phyloP scores from a whole-genome alignment of 2,113 vertebrate genomes.

The Dissostichus mawsoni region DNA sequence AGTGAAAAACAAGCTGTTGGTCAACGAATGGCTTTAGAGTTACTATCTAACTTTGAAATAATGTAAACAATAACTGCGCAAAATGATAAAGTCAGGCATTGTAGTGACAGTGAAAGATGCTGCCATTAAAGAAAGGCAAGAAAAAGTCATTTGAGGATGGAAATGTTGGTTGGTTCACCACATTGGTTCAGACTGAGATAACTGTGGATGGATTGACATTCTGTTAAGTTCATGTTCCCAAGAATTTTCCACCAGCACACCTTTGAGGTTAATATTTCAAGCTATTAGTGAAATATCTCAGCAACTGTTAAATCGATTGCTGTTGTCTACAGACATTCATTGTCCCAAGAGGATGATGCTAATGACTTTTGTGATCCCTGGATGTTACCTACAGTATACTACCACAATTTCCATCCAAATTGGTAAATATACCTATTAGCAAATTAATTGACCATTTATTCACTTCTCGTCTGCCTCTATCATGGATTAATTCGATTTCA shows the following conservation, averaged over 20 bases:
- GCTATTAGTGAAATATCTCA: neutral
- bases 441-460: neutral
- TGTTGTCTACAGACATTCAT: neutral
- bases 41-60: constrained; percentile 10
- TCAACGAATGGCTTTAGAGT: neutral
- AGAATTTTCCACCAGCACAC: neutral
- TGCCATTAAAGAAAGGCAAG: neutral
- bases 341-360: neutral
- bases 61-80: constrained; percentile 10
- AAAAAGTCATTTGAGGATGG: neutral
- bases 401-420: neutral
- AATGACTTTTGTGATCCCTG: neutral
- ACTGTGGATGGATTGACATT: neutral
- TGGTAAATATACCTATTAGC: neutral
- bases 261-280: neutral
- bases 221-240: neutral
- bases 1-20: neutral
- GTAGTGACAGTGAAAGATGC: neutral
- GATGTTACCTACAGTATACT: neutral
- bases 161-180: neutral
- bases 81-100: neutral
- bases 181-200: neutral
- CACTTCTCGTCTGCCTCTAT: too few relatives aligned
- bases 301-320: neutral
- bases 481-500: too few relatives aligned